Conservation (phyloP, 2,888 invertebrate species). For the Ichneumoninae sp. region DNA sequence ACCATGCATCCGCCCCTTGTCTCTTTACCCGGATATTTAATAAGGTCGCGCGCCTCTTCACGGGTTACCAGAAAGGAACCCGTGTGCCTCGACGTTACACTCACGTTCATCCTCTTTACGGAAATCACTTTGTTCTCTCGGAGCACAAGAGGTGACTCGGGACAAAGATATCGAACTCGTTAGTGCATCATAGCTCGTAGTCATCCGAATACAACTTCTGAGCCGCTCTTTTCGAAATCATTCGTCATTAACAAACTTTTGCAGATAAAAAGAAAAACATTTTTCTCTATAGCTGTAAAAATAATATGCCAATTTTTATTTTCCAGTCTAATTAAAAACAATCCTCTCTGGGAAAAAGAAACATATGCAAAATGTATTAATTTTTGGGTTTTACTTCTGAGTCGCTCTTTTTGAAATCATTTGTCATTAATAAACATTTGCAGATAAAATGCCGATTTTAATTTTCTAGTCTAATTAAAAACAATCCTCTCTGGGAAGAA, state of each 20-base stretch:
- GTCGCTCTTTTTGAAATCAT: neutral
- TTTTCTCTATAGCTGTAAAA: neutral
- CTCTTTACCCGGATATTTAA: conserved; percentile 59
- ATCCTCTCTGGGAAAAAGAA: neutral
- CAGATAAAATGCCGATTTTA: neutral
- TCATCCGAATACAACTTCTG: neutral
- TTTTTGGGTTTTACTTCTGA: neutral
- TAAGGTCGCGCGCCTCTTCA: conserved; percentile 51
- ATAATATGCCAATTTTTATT: neutral
- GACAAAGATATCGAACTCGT: neutral
- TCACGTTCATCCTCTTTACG: conserved; percentile 14
- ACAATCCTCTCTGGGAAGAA: neutral
- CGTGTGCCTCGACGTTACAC: conserved; percentile 16
- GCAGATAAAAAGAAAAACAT: neutral
- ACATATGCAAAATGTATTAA: neutral
- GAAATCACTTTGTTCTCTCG: conserved; percentile 33
- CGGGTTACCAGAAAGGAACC: neutral
- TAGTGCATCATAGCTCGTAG: neutral
- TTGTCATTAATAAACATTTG: neutral
- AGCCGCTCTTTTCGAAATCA: neutral
- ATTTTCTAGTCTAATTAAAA: neutral
- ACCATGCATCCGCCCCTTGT: conserved; percentile 28
- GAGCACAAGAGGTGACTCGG: neutral
- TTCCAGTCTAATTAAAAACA: neutral
- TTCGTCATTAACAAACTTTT: neutral